Conservation (phyloP, 2,113 vertebrate genomes). For the Pionites leucogaster region DNA sequence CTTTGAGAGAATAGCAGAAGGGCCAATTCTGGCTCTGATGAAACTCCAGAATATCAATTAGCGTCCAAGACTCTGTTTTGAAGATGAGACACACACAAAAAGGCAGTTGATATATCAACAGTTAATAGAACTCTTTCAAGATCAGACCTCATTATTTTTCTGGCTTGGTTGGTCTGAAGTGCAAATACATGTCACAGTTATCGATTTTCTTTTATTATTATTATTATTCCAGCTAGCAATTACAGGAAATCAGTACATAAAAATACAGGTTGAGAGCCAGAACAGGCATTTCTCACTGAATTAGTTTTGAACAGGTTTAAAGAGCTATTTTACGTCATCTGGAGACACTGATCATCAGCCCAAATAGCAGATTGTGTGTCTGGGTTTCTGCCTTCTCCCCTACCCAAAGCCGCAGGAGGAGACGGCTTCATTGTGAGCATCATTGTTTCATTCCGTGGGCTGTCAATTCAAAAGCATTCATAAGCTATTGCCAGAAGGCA, state of each 20-base stretch:
- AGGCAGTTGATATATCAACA: background rate
- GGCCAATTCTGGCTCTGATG: background rate
- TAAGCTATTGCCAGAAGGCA: background rate
- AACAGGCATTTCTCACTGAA: constrained; percentile 42
- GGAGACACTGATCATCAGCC: background rate
- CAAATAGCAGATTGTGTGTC: background rate
- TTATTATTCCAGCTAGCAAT: constrained; percentile 49
- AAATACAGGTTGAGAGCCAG: constrained; percentile 14
- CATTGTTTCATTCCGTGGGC: background rate
- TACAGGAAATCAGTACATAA: constrained; percentile 61
- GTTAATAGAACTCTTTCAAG: constrained; percentile 17
- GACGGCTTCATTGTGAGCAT: background rate
- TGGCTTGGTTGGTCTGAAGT: constrained; percentile 13
- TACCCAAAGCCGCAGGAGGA: background rate
- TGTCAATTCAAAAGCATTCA: background rate
- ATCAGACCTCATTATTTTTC: background rate
- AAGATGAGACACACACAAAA: background rate
- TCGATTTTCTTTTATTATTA: constrained; percentile 37
- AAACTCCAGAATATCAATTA: constrained; percentile 12
- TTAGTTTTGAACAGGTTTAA: constrained; percentile 33
- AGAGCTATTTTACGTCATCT: background rate
- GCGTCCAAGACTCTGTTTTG: background rate
- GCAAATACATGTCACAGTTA: constrained; percentile 35
- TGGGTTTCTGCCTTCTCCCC: background rate
- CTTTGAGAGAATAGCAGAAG: background rate